Evolutionary conservation across 1,140 invertebrate species (phyloP).

Genomic region (Heliconius hermathena): DNA sequence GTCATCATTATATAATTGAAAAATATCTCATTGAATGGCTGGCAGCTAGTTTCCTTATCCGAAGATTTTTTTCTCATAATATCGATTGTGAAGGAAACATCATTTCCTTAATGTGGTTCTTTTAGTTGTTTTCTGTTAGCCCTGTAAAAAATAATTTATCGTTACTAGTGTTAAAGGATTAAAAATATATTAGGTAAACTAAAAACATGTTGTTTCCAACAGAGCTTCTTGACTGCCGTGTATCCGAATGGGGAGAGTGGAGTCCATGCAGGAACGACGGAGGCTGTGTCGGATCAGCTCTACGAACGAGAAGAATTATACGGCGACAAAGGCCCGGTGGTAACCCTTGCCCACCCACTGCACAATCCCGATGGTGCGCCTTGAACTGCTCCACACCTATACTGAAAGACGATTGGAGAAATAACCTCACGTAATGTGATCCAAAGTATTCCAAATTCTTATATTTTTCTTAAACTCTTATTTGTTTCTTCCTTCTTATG

Average conservation of each 20-base stretch:
- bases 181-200: no score
- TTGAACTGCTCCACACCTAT: constrained; percentile 75
- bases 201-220: constrained; percentile 18
- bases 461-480: constrained; percentile 19
- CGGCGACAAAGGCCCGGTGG: constrained; percentile 90
- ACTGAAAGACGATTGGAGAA: constrained; percentile 65
- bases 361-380: constrained; percentile 94
- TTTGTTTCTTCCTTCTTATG: neutral
- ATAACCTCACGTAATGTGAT: constrained; percentile 68
- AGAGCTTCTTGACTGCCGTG: constrained; percentile 87
- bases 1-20: no score
- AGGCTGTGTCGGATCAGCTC: constrained; percentile 91
- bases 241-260: constrained; percentile 94
- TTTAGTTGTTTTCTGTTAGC: no score
- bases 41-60: no score
- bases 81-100: no score
- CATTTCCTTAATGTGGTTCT: no score
- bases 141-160: no score
- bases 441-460: constrained; percentile 12
- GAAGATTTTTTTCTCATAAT: no score
- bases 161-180: no score
- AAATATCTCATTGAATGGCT: no score
- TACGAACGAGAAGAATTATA: constrained; percentile 88
- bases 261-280: constrained; percentile 92
- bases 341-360: constrained; percentile 88